Evolutionary conservation across 2,113 vertebrate genomes (phyloP).

Genomic region (Oncorhynchus clarkii): DNA sequence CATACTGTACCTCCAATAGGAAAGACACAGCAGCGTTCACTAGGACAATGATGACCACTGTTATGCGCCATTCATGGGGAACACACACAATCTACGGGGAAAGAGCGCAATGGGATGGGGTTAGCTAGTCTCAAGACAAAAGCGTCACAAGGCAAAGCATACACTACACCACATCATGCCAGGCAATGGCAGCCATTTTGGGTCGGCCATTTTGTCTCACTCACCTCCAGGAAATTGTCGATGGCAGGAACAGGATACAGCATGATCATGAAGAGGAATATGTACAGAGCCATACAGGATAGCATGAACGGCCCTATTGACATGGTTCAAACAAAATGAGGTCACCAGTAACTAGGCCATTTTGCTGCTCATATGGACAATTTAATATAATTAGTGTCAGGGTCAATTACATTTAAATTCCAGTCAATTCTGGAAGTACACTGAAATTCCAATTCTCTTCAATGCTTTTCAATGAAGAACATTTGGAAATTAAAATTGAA

Average conservation of each 20-base stretch:
- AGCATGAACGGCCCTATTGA: constrained; percentile 72
- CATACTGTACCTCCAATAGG: constrained; percentile 83
- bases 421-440: no score
- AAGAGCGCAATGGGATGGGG: constrained; percentile 7
- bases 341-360: background rate
- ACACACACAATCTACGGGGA: constrained; percentile 86
- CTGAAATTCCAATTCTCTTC: no score
- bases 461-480: no score
- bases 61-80: constrained; percentile 85
- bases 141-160: background rate
- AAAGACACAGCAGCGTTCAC: constrained; percentile 80
- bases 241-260: constrained; percentile 81
- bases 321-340: background rate
- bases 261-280: constrained; percentile 84
- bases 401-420: no score
- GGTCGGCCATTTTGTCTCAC: background rate
- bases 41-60: constrained; percentile 80
- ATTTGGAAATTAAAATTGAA: no score
- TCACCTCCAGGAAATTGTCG: constrained; percentile 85
- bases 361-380: no score
- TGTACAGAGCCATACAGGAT: constrained; percentile 60
- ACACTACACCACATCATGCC: background rate
- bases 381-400: no score
- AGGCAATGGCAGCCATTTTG: background rate
- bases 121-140: background rate